A percentile compares a stretch with the other conserved stretches of the same genome.
These are phyloP conservation scores for Charaxes varanes DNA, from an alignment of 1,140 invertebrate genomes.

Conservation along the genomic window DNA sequence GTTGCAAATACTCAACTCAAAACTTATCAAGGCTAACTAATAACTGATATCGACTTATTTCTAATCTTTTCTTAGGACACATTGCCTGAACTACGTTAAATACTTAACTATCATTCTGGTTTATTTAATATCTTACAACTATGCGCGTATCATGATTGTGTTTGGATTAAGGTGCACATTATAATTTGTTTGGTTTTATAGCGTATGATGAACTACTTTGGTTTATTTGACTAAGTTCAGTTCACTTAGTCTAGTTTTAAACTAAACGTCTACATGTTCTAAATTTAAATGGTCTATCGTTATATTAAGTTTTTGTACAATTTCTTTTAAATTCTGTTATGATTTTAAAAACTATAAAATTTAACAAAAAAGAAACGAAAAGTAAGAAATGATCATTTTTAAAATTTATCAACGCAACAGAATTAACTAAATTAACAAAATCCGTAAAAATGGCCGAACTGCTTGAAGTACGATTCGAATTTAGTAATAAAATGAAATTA, in stretches of 20 bases:
- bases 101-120: slow-evolving; percentile 18
- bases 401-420: too few species aligned
- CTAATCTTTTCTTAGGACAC: slow-evolving; percentile 16
- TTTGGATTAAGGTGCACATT: slow-evolving; percentile 18
- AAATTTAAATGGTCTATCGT: slow-evolving; percentile 15
- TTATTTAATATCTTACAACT: slow-evolving; percentile 13
- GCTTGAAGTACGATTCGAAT: too few species aligned
- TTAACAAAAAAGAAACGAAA: too few species aligned
- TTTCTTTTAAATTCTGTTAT: too few species aligned
- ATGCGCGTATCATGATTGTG: slow-evolving; percentile 16
- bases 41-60: slow-evolving; percentile 13
- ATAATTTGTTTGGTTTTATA: slow-evolving; percentile 11
- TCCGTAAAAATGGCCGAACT: too few species aligned
- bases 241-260: not conserved
- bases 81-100: slow-evolving; percentile 11
- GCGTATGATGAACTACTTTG: slow-evolving; percentile 7
- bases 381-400: too few species aligned
- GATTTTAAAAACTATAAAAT: too few species aligned
- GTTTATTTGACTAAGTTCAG: not conserved
- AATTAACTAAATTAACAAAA: too few species aligned
- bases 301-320: too few species aligned
- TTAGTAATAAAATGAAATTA: too few species aligned
- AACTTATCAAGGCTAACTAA: slow-evolving; percentile 17
- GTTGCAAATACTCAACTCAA: slow-evolving; percentile 18
- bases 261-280: not conserved